Percentiles rank a stretch among this genome's conserved stretches.
Evolutionary conservation across 2,888 invertebrate genomes (phyloP).

Genomic region (Ditula angustiorana): DNA sequence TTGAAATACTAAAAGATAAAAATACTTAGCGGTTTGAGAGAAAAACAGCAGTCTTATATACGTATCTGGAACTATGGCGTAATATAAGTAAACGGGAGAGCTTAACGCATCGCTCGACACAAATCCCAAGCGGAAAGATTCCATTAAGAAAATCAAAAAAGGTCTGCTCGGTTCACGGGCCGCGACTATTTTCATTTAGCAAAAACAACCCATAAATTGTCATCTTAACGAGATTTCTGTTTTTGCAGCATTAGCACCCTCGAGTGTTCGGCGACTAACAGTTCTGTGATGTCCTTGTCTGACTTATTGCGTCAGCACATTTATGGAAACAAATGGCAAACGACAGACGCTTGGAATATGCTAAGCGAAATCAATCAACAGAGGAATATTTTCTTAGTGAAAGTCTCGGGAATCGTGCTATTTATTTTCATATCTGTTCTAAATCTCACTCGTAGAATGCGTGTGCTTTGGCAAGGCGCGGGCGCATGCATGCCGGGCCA

Average conservation of each 20-base stretch:
- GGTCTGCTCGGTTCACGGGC: constrained; percentile 79
- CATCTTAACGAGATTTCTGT: constrained; percentile 85
- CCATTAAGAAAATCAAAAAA: constrained; percentile 86
- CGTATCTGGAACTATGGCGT: constrained; percentile 60
- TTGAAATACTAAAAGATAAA: constrained; percentile 10
- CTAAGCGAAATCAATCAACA: constrained; percentile 30
- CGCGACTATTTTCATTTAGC: constrained; percentile 85
- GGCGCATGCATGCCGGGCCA: constrained; percentile 74
- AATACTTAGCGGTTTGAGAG: constrained; percentile 8
- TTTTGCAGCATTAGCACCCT: constrained; percentile 82
- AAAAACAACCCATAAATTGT: constrained; percentile 86
- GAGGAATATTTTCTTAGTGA: constrained; percentile 7
- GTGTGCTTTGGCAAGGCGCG: constrained; percentile 74
- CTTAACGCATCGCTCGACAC: constrained; percentile 77
- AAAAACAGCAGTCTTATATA: constrained; percentile 32
- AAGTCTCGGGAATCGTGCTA: constrained; percentile 17
- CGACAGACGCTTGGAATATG: constrained; percentile 40
- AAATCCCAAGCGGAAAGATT: constrained; percentile 84
- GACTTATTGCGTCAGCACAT: constrained; percentile 65
- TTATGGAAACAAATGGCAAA: constrained; percentile 46
- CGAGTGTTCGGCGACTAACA: constrained; percentile 67
- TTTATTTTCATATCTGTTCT: constrained; percentile 39
- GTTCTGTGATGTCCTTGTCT: constrained; percentile 60
- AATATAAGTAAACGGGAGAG: constrained; percentile 68
- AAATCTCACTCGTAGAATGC: constrained; percentile 58